These are phyloP conservation scores for Chromobotia macracanthus DNA, from an alignment of 2,797 vertebrate species.

Conservation along the genomic window DNA sequence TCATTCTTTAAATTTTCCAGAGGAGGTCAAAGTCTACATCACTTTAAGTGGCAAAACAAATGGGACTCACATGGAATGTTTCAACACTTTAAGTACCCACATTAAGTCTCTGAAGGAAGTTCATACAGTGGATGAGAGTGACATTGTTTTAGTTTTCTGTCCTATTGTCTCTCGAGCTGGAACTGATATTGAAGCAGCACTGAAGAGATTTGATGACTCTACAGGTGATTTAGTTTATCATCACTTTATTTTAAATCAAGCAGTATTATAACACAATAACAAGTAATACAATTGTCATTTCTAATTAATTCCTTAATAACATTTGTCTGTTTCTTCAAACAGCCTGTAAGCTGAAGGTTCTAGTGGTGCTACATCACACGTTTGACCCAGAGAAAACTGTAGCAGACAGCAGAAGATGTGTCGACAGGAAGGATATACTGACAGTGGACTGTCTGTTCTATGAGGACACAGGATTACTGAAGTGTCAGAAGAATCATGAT, in stretches of 20 bases:
- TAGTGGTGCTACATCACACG: constrained; percentile 19
- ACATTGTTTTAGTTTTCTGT: constrained; percentile 17
- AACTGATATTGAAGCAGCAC: too few relatives aligned
- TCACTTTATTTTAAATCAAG: too few relatives aligned
- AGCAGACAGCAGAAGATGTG: background rate
- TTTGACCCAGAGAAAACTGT: constrained; percentile 10
- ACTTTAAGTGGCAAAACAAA: background rate
- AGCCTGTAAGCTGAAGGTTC: background rate
- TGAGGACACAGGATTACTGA: constrained; percentile 8
- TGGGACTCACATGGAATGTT: background rate
- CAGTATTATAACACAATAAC: too few relatives aligned
- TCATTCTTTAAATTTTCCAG: background rate
- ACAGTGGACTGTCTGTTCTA: constrained; percentile 29
- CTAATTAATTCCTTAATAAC: too few relatives aligned
- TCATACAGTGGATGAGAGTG: background rate
- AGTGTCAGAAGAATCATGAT: constrained; percentile 12
- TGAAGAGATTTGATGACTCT: too few relatives aligned
- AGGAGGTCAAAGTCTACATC: background rate
- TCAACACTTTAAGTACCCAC: background rate
- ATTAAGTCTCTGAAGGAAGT: background rate
- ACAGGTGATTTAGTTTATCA: too few relatives aligned
- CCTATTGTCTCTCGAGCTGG: constrained; percentile 10
- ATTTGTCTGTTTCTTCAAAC: too few relatives aligned
- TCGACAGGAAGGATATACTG: background rate
- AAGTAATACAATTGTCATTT: too few relatives aligned